Conservation (phyloP, 2,888 invertebrate genomes). For the Cacoxenus indagator region DNA sequence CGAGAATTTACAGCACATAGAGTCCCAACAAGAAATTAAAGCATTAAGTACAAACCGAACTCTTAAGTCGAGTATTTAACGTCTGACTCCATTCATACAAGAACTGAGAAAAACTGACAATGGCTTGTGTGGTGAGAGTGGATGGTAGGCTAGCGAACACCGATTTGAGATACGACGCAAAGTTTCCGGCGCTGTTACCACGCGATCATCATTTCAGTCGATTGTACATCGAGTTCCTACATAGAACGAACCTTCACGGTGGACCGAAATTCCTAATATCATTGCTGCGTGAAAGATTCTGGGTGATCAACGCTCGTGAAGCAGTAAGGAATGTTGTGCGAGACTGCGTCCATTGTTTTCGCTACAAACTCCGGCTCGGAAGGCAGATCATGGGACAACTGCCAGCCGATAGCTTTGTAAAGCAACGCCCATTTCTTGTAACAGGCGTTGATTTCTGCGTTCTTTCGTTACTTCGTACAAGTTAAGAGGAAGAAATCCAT, state of each 20-base stretch:
- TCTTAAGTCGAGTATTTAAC: not conserved
- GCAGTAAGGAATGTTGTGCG: slow-evolving; percentile 28
- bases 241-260: slow-evolving; percentile 27
- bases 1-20: not conserved
- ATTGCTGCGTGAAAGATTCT: slow-evolving; percentile 32
- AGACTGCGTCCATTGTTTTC: slow-evolving; percentile 30
- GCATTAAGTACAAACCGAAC: not conserved
- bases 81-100: not conserved
- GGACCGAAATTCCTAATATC: slow-evolving; percentile 30
- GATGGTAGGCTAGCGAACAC: not conserved
- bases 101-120: not conserved
- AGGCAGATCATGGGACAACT: slow-evolving; percentile 32
- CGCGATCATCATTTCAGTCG: slow-evolving; percentile 27
- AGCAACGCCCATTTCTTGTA: not conserved
- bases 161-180: not conserved
- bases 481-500: no score
- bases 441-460: not conserved
- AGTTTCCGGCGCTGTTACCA: no score
- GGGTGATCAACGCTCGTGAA: not conserved
- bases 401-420: not conserved
- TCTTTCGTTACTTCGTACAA: no score
- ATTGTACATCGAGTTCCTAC: slow-evolving; percentile 28
- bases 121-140: no score
- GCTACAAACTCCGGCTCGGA: slow-evolving; percentile 29
- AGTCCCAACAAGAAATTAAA: not conserved